A percentile compares a stretch with the other conserved stretches of the same genome.
Conservation (phyloP, 2,113 vertebrate genomes). For the Sitta europaea region DNA sequence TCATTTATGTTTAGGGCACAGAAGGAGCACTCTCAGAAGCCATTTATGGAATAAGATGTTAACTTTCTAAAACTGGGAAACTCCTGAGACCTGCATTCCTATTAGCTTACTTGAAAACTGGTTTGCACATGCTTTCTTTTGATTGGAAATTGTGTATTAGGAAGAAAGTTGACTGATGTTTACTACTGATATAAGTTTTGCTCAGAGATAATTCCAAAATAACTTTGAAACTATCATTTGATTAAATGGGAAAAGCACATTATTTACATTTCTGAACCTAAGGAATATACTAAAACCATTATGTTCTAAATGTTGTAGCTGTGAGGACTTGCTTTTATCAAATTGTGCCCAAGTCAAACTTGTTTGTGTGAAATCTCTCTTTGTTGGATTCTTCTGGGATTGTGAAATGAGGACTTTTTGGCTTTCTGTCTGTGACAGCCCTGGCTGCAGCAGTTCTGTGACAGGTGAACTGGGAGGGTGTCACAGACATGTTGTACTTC, state of each 20-base stretch:
- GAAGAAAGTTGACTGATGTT: not conserved
- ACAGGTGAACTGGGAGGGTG: not conserved
- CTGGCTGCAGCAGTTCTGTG: not conserved
- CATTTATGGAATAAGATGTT: not conserved
- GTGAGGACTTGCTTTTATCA: not conserved
- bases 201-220: not conserved
- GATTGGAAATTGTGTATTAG: not conserved
- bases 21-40: not conserved
- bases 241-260: not conserved
- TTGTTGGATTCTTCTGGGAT: not conserved
- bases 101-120: not conserved
- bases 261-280: not conserved
- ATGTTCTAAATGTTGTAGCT: not conserved
- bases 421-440: not conserved
- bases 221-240: not conserved
- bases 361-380: not conserved
- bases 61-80: not conserved
- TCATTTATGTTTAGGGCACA: not conserved
- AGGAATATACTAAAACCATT: not conserved
- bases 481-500: not conserved
- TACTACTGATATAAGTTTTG: not conserved
- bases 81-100: not conserved
- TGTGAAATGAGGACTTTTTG: not conserved
- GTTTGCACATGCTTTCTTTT: not conserved
- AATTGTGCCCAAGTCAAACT: not conserved